These are phyloP conservation scores for Neolamprologus cancellatus DNA, from an alignment of 2,113 vertebrate genomes.

Conservation along the genomic window DNA sequence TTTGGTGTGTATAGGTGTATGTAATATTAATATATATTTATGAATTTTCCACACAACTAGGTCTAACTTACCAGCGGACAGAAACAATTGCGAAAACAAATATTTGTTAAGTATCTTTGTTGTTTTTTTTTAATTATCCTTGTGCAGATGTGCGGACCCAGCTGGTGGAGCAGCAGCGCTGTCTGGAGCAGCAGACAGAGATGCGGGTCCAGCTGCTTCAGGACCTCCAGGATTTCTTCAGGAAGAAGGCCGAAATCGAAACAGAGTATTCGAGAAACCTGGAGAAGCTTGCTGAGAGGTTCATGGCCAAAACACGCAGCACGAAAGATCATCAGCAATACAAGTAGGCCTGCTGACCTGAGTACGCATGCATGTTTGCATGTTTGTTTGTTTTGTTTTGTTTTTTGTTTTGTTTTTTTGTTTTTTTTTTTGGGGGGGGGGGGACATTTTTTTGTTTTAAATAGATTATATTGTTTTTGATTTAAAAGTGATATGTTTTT, in stretches of 20 bases:
- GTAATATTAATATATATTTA: background rate
- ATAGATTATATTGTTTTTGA: background rate
- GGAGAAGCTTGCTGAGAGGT: conserved; percentile 95
- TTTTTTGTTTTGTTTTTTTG: no score
- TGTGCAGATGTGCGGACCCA: conserved; percentile 90
- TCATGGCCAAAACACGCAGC: conserved; percentile 97
- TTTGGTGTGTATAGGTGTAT: background rate
- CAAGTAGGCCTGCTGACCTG: conserved; percentile 77
- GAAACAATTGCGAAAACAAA: background rate
- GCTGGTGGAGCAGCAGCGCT: conserved; percentile 96
- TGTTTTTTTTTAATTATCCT: background rate
- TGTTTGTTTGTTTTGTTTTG: background rate
- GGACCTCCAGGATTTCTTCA: conserved; percentile 99
- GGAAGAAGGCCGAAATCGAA: conserved; percentile 98
- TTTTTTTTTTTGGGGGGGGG: no score
- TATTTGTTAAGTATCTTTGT: background rate
- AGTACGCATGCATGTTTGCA: background rate
- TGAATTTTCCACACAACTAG: background rate
- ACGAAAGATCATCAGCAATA: conserved; percentile 98
- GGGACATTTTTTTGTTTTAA: no score
- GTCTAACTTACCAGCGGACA: background rate
- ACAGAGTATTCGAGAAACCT: conserved; percentile 96
- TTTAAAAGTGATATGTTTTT: background rate
- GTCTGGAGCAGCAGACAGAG: conserved; percentile 97
- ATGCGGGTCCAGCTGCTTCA: conserved; percentile 95